Base-by-base conservation (phyloP, 1,140 invertebrate genomes). In the Macrostomum lignano region DNA sequence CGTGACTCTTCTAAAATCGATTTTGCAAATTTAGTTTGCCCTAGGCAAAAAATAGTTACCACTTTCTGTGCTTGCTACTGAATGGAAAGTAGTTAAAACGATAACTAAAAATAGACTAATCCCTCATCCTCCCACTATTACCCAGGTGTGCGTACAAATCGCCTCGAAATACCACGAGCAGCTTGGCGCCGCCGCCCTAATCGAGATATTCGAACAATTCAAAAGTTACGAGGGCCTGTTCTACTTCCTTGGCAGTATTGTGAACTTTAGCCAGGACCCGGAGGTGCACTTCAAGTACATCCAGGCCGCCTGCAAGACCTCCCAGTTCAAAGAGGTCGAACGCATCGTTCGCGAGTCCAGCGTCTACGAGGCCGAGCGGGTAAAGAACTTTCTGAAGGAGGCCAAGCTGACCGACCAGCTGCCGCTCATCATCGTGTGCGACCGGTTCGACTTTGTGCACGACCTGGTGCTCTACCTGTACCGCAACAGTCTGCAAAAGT, bases 281-380 rank as follows among this genome's bases (percentile, higher is more conserved):
- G 91, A 98, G 58, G 91, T 98, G 24, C 91, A 98, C 48, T 98
- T 96, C 60, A 96, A 96, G 55, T 98, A 98, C 50, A 98, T 98
- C 46, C 67, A 71, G 63, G 79, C 78, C 15, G 78, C 78, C 1
- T 84, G 78, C 52, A 93, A 96, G 51, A 96, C 86, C 19, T 84
- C 84, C 6, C 91, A 98, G 53, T 93, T 96, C 42, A 98, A 96
- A 55, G 91, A 98, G 62, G 91, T 94, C 6, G 91, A 99, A 52
- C 67, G 91, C 35, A 96, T 98, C 45, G 96, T 88, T 49, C 67
- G 91, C 17, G 88, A 98, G 54, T 88, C 78, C 28, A 94, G 96
- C 51, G 96, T 82, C 54, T 98, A 96, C 53, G 93, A 84, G 60
- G 71, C 88, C 0, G 88, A 98, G 47, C 67, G 86, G 21, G 91